phyloP scores from a whole-genome alignment of 1,140 invertebrate species.

The Tachypleus tridentatus region DNA sequence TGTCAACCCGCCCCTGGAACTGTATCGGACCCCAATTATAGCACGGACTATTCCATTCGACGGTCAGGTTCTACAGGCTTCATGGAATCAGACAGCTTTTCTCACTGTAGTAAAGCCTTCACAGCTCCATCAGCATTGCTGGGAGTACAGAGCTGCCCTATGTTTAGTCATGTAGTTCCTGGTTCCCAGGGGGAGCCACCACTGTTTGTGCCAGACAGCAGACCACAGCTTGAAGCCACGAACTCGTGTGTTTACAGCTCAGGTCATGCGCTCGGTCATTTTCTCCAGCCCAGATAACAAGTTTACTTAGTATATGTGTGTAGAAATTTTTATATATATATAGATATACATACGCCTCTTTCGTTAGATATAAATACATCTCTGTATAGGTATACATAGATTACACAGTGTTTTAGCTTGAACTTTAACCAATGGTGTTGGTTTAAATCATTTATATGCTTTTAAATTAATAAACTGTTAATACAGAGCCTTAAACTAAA shows the following conservation, averaged over 20 bases:
- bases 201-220: conserved; percentile 7
- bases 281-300: conserved; percentile 15
- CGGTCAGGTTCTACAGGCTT: not conserved
- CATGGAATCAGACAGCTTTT: not conserved
- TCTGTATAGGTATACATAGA: too few relatives aligned
- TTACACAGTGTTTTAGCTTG: too few relatives aligned
- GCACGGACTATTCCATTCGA: not conserved
- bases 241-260: conserved; percentile 17
- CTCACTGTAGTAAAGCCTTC: conserved; percentile 6
- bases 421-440: too few relatives aligned
- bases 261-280: conserved; percentile 14
- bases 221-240: conserved; percentile 4
- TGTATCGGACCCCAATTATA: not conserved
- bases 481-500: too few relatives aligned
- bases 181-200: conserved; percentile 10
- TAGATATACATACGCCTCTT: too few relatives aligned
- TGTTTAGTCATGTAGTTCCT: conserved; percentile 15
- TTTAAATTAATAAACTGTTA: too few relatives aligned
- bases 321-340: too few relatives aligned
- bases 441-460: too few relatives aligned
- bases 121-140: not conserved
- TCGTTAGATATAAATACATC: too few relatives aligned
- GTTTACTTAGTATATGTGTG: too few relatives aligned
- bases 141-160: conserved; percentile 16
- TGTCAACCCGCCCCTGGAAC: not conserved